Conservation (phyloP, 2,113 vertebrate species). For the Tenrec ecaudatus region DNA sequence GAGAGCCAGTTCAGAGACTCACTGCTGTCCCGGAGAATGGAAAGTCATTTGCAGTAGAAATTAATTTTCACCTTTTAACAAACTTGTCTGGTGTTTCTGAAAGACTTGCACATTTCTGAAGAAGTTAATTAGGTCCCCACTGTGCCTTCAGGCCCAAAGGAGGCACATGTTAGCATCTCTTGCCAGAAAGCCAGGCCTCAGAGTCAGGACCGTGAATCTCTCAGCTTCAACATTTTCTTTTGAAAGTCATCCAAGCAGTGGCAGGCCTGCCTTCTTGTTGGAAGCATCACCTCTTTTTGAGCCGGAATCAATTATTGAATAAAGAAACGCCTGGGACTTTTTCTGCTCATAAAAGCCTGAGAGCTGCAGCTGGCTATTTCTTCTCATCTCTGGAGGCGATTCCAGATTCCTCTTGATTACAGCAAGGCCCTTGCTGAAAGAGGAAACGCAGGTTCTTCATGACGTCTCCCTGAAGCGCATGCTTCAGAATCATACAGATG, state of each 20-base stretch:
- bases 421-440: not conserved
- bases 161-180: conserved; percentile 24
- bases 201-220: conserved; percentile 6
- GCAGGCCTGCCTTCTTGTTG: not conserved
- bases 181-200: not conserved
- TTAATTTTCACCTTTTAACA: conserved; percentile 66
- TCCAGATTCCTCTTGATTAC: not conserved
- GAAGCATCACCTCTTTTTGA: conserved; percentile 46
- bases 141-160: conserved; percentile 33
- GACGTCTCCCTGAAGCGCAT: not conserved
- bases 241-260: not conserved
- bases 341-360: not conserved
- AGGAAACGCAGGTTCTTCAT: not conserved
- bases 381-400: not conserved
- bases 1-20: not conserved
- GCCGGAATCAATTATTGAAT: conserved; percentile 14
- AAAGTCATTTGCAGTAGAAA: conserved; percentile 53
- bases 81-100: not conserved
- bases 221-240: not conserved
- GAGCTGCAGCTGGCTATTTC: not conserved
- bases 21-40: not conserved
- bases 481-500: not conserved
- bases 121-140: conserved; percentile 54
- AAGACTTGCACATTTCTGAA: conserved; percentile 67
- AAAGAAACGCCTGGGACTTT: not conserved